A percentile compares a stretch with the other conserved stretches of the same genome.
phyloP scores from a whole-genome alignment of 1,140 invertebrate species.

The Temnothorax curvispinosus region DNA sequence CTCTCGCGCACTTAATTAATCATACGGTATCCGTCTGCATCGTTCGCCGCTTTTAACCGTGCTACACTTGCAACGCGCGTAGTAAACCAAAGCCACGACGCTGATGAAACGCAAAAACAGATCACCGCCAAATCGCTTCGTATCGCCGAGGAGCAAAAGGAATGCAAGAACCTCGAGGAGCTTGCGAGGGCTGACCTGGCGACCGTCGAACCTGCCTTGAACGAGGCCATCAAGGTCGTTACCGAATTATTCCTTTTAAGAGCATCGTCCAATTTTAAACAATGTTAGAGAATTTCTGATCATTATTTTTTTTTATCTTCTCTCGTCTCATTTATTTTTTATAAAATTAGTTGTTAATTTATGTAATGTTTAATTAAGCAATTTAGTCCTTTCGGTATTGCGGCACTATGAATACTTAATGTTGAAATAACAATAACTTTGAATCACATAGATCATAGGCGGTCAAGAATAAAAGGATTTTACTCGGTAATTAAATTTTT shows the following conservation, averaged over 20 bases:
- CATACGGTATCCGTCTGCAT: conserved; percentile 28
- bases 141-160: conserved; percentile 92
- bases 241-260: not conserved
- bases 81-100: conserved; percentile 91
- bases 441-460: not conserved
- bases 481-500: not conserved
- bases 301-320: not conserved
- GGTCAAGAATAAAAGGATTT: conserved; percentile 17
- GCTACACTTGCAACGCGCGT: not conserved
- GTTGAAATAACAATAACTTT: conserved; percentile 8
- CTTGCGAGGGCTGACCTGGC: conserved; percentile 92
- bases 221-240: conserved; percentile 91
- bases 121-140: conserved; percentile 89
- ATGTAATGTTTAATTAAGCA: not conserved
- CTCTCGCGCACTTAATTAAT: conserved; percentile 41
- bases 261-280: not conserved
- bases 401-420: not conserved
- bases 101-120: conserved; percentile 90
- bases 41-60: not conserved
- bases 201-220: conserved; percentile 93
- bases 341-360: conserved; percentile 14
- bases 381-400: not conserved
- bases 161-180: conserved; percentile 92
- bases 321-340: not conserved
- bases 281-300: conserved; percentile 9